Base-by-base conservation (phyloP, 2,888 invertebrate genomes). In the Melieria omissa region DNA sequence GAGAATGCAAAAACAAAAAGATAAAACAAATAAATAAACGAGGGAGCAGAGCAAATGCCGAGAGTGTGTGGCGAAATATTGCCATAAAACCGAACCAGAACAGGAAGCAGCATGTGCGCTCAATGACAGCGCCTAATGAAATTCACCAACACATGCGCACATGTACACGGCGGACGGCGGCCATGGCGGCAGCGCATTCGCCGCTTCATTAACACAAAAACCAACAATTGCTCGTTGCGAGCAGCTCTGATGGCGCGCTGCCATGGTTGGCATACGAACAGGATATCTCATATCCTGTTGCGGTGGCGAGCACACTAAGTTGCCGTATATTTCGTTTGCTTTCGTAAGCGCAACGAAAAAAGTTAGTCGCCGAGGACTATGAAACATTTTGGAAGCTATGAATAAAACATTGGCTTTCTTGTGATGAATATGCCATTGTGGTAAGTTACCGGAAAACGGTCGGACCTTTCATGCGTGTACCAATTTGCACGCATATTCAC, bases 221-320 rank as follows among this genome's bases (percentile, higher is more conserved):
- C 61, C 61, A 57, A 6, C 45, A 12, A 45, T 16, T 44, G 58
- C 46, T 6, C 9, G 46, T 45, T 57, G 14, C 41, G 44, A 42
- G 46, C 45, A 8, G 46, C 9, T 62, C 12, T 61, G 52, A 70
- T 62, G 64, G 61, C 46, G 61, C 61, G 62, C 47, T 68, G 58
- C 57, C 72, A 70, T 47, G 9, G 63, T 61, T 41, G 14, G 47
- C 8, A 70, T 8, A 29, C 41, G 45, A 49, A 52, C 14, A n/a
- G 52, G 47, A 65, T 73, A 71, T 73, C 67, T 67, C 60, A 71
- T 70, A 75, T 66, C 71, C 71, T 71, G 69, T 44, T 70, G 54
- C 46, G 64, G 57, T 52, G 16, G 70, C 71, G 62, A 65, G 70
- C 68, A 71, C 63, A 49, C 60, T 41, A 49, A 9, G n/a, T 44